These are phyloP conservation scores for Diaprepes abbreviatus DNA, from an alignment of 2,888 invertebrate species.

Conservation along the genomic window DNA sequence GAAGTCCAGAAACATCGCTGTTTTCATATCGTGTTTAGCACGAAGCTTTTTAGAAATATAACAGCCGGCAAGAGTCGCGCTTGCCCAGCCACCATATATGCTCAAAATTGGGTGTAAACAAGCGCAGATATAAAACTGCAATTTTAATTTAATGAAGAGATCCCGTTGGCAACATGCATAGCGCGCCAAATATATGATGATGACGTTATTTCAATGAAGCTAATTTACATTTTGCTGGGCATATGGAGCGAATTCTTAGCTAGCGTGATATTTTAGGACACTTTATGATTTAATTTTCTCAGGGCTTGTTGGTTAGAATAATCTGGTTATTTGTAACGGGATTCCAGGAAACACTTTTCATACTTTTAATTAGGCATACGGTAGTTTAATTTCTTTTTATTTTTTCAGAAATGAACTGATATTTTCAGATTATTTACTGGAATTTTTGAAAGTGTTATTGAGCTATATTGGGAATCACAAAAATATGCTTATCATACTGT, in stretches of 20 bases:
- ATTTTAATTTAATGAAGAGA: conserved; percentile 37
- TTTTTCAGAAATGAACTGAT: no score
- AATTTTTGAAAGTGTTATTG: no score
- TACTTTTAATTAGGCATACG: no score
- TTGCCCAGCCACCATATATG: not conserved
- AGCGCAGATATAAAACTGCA: conserved; percentile 32
- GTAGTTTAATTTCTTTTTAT: no score
- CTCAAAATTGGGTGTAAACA: conserved; percentile 33
- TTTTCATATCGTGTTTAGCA: conserved; percentile 2
- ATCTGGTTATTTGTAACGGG: not conserved
- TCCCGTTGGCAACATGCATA: conserved; percentile 2
- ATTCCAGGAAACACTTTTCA: no score
- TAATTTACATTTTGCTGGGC: conserved; percentile 14
- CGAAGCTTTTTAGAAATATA: not conserved
- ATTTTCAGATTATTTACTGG: no score
- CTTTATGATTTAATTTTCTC: conserved; percentile 10
- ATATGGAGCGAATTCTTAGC: conserved; percentile 22
- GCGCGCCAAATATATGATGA: conserved; percentile 28
- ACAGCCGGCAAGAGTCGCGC: not conserved
- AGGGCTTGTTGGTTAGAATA: not conserved
- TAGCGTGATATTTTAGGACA: not conserved
- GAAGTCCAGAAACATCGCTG: not conserved
- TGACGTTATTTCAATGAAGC: conserved; percentile 34
- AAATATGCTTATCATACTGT: no score
- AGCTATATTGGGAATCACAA: no score